Evolutionary conservation across 2,797 vertebrate species (phyloP).

Genomic region (Scyliorhinus canicula): DNA sequence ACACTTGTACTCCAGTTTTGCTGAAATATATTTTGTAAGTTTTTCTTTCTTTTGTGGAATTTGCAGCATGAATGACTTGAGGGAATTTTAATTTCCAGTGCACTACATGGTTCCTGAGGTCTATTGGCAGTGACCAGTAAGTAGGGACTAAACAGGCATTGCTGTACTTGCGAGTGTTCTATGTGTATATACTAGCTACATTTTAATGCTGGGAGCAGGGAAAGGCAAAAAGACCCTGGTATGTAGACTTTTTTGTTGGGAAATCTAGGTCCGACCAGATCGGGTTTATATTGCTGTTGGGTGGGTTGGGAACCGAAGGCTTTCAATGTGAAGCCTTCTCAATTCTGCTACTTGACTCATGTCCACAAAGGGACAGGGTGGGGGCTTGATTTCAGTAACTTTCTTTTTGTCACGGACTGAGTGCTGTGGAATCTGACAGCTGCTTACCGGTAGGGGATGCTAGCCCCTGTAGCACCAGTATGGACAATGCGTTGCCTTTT

Average conservation of each 20-base stretch:
- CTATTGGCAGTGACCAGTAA: not conserved
- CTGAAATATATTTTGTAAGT: slow-evolving; percentile 35
- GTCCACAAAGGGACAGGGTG: not conserved
- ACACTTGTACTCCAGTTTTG: slow-evolving; percentile 28
- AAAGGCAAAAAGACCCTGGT: not conserved
- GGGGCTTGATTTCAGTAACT: not conserved
- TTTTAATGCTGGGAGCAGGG: slow-evolving; percentile 15
- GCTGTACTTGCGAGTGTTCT: not conserved
- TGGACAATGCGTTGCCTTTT: not conserved
- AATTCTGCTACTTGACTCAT: not conserved
- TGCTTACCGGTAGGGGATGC: slow-evolving; percentile 5
- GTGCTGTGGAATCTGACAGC: not conserved
- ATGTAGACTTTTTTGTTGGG: not conserved
- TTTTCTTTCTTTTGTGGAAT: slow-evolving; percentile 22
- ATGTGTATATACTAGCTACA: not conserved
- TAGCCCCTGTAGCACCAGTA: not conserved
- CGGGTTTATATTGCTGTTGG: not conserved
- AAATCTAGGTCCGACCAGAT: not conserved
- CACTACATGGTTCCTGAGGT: slow-evolving; percentile 33
- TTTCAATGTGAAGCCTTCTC: not conserved
- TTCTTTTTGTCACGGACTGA: not conserved
- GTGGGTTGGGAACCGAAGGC: not conserved
- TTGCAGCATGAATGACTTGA: slow-evolving; percentile 30
- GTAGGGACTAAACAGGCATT: not conserved
- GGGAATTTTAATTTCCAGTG: slow-evolving; percentile 30